Conservation (phyloP, 2,113 vertebrate genomes). For the Hippocampus guttulatus region DNA sequence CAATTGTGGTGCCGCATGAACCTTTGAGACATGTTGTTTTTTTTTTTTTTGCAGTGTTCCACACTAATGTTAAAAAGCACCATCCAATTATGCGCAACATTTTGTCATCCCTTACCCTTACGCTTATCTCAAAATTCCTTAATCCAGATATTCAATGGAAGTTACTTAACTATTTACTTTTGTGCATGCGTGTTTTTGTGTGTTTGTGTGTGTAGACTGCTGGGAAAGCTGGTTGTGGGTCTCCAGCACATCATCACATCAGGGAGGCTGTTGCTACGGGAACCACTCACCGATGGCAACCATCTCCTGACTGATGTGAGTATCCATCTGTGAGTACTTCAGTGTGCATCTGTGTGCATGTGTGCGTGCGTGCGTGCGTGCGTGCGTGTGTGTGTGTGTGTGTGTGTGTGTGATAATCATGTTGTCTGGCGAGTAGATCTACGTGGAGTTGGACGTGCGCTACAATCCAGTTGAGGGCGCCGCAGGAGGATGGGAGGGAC, state of each 20-base stretch:
- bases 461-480: conserved; percentile 83
- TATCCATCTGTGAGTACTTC: not conserved
- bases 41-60: no score
- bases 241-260: conserved; percentile 82
- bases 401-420: not conserved
- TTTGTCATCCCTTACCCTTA: no score
- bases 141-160: no score
- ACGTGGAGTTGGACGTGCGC: conserved; percentile 84
- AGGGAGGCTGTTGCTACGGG: conserved; percentile 78
- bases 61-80: no score
- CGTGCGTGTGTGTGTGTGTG: conserved; percentile 7
- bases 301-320: conserved; percentile 78
- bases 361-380: not conserved
- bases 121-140: no score
- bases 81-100: no score
- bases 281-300: conserved; percentile 80
- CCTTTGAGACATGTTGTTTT: no score
- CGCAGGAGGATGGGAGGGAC: conserved; percentile 78
- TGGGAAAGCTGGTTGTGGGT: conserved; percentile 82
- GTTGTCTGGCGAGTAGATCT: conserved; percentile 69
- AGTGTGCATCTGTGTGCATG: conserved; percentile 59
- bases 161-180: no score
- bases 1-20: no score
- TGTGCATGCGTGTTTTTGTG: not conserved
- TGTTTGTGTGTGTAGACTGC: conserved; percentile 67